Conservation (phyloP, 2,113 vertebrate genomes). For the Microtus pennsylvanicus region DNA sequence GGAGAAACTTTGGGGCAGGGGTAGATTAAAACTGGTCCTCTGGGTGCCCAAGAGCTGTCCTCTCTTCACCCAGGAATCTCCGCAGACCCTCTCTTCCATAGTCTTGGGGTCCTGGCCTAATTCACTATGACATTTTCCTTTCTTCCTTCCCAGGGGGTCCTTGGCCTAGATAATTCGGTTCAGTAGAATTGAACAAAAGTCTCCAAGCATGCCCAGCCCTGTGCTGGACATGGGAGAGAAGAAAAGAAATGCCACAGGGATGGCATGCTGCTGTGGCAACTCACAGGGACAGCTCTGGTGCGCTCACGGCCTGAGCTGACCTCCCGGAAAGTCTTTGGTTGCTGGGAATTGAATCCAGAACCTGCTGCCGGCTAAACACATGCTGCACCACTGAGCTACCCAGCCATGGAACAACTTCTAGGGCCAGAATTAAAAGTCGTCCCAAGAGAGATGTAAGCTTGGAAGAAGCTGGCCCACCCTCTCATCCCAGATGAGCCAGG, state of each 20-base stretch:
- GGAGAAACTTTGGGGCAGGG: neutral
- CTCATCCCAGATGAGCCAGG: neutral
- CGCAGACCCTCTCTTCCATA: fast-evolving
- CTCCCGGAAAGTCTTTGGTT: neutral
- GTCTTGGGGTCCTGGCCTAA: neutral
- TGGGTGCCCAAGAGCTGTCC: neutral
- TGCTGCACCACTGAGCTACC: neutral
- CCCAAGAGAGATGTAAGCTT: neutral
- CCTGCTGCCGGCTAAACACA: neutral
- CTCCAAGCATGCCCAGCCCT: neutral
- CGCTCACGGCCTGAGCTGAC: neutral
- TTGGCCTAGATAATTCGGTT: constrained; percentile 20
- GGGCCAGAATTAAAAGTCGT: neutral
- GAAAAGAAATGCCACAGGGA: neutral
- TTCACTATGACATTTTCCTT: neutral
- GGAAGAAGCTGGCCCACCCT: neutral
- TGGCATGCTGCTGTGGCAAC: neutral
- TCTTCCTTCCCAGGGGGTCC: neutral
- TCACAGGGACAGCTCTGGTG: neutral
- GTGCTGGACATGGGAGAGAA: neutral
- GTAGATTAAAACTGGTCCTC: neutral
- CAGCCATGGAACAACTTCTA: neutral
- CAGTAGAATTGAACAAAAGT: neutral
- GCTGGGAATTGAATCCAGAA: neutral
- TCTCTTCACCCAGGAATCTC: neutral